phyloP scores from a whole-genome alignment of 2,113 vertebrate species.

The Nothoprocta pentlandii region DNA sequence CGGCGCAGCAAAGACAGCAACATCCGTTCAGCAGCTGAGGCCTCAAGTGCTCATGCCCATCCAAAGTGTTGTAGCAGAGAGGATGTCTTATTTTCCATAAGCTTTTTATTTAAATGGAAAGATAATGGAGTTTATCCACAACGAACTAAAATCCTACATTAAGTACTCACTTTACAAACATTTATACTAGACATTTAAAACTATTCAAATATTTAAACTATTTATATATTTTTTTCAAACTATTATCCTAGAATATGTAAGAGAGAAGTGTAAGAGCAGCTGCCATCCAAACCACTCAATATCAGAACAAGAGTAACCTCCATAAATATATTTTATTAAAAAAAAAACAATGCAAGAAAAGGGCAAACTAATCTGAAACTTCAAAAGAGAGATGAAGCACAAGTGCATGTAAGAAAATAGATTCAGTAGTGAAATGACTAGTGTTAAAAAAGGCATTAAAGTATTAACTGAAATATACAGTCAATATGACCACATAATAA shows the following conservation, averaged over 20 bases:
- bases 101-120: neutral
- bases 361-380: neutral
- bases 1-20: fast-evolving
- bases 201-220: too few relatives aligned
- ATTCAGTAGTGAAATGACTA: neutral
- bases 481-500: neutral
- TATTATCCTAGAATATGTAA: neutral
- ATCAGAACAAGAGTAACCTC: neutral
- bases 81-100: neutral
- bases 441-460: neutral
- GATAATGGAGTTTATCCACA: neutral
- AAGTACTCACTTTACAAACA: neutral
- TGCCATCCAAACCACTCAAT: neutral
- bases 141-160: neutral
- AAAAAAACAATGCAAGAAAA: neutral
- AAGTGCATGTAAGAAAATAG: neutral
- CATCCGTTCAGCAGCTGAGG: neutral
- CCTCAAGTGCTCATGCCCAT: neutral
- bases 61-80: neutral
- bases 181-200: too few relatives aligned
- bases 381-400: neutral
- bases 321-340: neutral
- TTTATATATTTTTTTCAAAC: too few relatives aligned
- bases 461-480: neutral
- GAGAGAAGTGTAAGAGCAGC: neutral